Evolutionary conservation across 2,888 invertebrate genomes (phyloP).

Genomic region (Drosophila maculinotata): DNA sequence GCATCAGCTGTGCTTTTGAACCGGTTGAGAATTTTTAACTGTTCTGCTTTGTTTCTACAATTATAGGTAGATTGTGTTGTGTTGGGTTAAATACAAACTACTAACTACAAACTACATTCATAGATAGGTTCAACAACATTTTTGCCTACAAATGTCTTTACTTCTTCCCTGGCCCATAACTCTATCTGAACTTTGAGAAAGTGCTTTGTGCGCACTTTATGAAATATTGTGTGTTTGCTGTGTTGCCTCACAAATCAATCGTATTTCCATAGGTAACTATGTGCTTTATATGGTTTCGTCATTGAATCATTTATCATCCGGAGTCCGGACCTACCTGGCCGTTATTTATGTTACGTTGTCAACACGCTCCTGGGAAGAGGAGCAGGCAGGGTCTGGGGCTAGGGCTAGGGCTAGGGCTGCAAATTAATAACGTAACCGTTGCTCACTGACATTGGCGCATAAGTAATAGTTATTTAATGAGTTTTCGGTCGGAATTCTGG

Average conservation of each 20-base stretch:
- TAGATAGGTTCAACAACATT: too few species aligned
- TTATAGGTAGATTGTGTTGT: too few species aligned
- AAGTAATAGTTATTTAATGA: constrained; percentile 79
- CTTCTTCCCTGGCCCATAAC: too few species aligned
- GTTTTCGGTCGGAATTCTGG: constrained; percentile 58
- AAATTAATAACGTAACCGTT: constrained; percentile 68
- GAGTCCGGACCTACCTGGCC: constrained; percentile 12
- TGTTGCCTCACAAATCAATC: constrained; percentile 16
- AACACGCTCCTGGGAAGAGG: background rate
- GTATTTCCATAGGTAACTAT: constrained; percentile 2
- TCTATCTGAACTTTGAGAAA: too few species aligned
- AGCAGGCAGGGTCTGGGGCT: background rate
- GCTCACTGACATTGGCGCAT: constrained; percentile 56
- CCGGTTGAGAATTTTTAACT: too few species aligned
- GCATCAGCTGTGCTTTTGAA: too few species aligned
- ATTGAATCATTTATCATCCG: constrained; percentile 47
- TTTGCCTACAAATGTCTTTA: too few species aligned
- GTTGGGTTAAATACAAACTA: too few species aligned
- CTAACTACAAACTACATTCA: too few species aligned
- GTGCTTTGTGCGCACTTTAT: too few species aligned
- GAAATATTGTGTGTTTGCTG: background rate
- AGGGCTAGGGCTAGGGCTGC: constrained; percentile 3
- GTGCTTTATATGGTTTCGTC: constrained; percentile 14
- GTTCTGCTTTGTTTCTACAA: too few species aligned
- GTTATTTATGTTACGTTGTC: constrained; percentile 53